Evolutionary conservation across 2,888 invertebrate species (phyloP), one percentile per base, ranked within the genome.

Genomic region (Penaeus monodon): DNA sequence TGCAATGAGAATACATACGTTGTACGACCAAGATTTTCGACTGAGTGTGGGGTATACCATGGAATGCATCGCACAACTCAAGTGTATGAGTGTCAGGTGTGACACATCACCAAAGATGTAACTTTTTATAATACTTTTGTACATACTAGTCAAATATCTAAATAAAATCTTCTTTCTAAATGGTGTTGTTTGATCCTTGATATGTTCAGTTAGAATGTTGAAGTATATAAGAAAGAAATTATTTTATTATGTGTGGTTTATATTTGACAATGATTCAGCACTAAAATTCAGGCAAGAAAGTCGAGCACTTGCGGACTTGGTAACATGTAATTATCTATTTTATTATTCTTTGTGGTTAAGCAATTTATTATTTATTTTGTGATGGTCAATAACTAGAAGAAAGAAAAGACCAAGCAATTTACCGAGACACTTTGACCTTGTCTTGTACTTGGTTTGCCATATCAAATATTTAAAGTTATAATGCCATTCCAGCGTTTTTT

Each of bases 21-120:
- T 78, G 57, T 63, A 63, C 33, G 57, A 88, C 81, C 76, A 84
- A 80, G 65, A 66, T 79, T 65, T 68, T 64, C 57, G 57, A 64
- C 74, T 29, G 27, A 65, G 63, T 81, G n/a, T 76, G 81, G 66
- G 66, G 77, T 44, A 38, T 44, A 77, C 44, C 66, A n/a, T 68
- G 64, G 38, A 44, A 84, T 77, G 68, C 81, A 81, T 82, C 82
- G 86, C 86, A 86, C 86, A 86, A 86, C 78, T 74, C 44, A 79
- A 80, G 66, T 84, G 76, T 70, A 65, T 78, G 78, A 85, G 77
- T 70, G 88, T 70, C 76, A 73, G 64, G 78, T 44, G 49, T 27
- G 85, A 81, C 88, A 84, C 86, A 86, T 86, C 84, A 89, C 89
- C 89, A 89, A 89, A 89, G 89, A 89, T 89, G 87, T 87, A 87